These are phyloP conservation scores for Drosophila lacertosa DNA, from an alignment of 1,140 invertebrate genomes.

Conservation along the genomic window DNA sequence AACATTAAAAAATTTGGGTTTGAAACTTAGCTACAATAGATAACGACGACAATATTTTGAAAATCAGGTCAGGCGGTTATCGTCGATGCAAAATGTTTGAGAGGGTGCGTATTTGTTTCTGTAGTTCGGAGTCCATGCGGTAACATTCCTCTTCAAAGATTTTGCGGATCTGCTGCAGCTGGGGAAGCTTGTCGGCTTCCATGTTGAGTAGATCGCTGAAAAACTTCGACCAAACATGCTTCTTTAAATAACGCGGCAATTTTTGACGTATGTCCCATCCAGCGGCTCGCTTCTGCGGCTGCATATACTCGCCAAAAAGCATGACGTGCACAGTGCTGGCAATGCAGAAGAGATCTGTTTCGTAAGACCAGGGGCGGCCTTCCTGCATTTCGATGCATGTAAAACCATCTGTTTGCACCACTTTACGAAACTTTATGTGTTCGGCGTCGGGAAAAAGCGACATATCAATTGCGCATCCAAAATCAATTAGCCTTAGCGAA, in stretches of 20 bases:
- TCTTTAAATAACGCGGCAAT: slow-evolving; percentile 85
- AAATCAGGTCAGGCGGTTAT: slow-evolving; percentile 52
- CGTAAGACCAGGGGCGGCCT: slow-evolving; percentile 95
- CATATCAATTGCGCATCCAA: slow-evolving; percentile 96
- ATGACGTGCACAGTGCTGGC: slow-evolving; percentile 95
- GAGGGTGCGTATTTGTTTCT: slow-evolving; percentile 80
- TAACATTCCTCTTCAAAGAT: slow-evolving; percentile 86
- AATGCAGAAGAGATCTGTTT: slow-evolving; percentile 95
- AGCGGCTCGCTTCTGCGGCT: slow-evolving; percentile 83
- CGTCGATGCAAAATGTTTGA: slow-evolving; percentile 81
- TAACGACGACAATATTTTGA: slow-evolving; percentile 25
- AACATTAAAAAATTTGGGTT: neutral
- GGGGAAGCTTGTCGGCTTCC: slow-evolving; percentile 87
- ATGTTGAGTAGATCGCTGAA: slow-evolving; percentile 89
- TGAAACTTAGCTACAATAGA: slow-evolving; percentile 5
- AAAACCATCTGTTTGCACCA: slow-evolving; percentile 89
- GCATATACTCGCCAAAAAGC: slow-evolving; percentile 95
- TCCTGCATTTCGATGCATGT: slow-evolving; percentile 95
- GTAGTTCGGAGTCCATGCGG: slow-evolving; percentile 84
- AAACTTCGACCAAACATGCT: slow-evolving; percentile 88
- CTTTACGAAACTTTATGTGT: slow-evolving; percentile 90
- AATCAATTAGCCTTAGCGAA: slow-evolving; percentile 92
- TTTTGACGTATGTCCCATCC: slow-evolving; percentile 87
- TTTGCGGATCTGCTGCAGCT: slow-evolving; percentile 87
- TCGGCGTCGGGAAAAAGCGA: slow-evolving; percentile 91